Evolutionary conservation across 2,888 invertebrate genomes (phyloP).

Genomic region (Drosophila paucipuncta): DNA sequence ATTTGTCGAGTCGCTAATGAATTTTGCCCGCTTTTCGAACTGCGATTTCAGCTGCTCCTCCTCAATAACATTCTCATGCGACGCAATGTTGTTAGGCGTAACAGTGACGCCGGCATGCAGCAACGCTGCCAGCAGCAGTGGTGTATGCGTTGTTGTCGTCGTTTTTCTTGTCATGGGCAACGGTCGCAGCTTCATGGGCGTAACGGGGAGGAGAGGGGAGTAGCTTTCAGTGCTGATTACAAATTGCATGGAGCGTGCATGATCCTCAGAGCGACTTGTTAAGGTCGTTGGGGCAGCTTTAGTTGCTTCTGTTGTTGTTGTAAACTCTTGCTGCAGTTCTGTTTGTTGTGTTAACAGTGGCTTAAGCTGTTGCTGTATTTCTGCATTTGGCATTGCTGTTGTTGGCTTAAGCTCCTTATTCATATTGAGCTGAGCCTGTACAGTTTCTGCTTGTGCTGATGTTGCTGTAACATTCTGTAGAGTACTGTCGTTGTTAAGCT

Average conservation of each 20-base stretch:
- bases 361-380: neutral
- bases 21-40: conserved; percentile 82
- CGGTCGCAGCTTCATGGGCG: conserved; percentile 70
- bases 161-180: conserved; percentile 47
- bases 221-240: conserved; percentile 48
- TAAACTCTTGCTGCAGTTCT: neutral
- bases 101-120: conserved; percentile 40
- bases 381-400: neutral
- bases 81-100: conserved; percentile 30
- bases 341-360: neutral
- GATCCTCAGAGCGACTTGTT: conserved; percentile 46
- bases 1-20: conserved; percentile 73
- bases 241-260: conserved; percentile 64
- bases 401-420: neutral
- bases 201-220: conserved; percentile 31
- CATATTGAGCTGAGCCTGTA: neutral
- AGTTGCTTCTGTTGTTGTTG: conserved; percentile 18
- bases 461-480: conserved; percentile 1
- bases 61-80: conserved; percentile 71
- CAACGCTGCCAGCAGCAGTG: conserved; percentile 24
- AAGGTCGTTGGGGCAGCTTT: neutral
- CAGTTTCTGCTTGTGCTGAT: neutral
- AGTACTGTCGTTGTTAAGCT: neutral
- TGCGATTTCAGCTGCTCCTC: conserved; percentile 45
- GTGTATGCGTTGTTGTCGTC: conserved; percentile 31